phyloP scores from a whole-genome alignment of 1,140 invertebrate genomes.

The Druon quercuslanigerum region DNA sequence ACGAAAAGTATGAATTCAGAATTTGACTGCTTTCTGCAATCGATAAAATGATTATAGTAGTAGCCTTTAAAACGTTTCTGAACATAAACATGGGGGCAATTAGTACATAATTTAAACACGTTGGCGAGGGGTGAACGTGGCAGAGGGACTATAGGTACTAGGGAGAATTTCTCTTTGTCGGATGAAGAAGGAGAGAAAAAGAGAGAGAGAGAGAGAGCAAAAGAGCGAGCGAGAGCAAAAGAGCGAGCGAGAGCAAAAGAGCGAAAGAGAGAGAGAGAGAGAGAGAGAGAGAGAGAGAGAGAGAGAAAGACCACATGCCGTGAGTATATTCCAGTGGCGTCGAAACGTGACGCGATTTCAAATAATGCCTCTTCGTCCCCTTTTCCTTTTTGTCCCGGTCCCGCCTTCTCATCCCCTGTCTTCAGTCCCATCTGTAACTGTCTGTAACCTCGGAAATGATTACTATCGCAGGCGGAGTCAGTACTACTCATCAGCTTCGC shows the following conservation, averaged over 20 bases:
- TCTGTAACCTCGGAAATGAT: background rate
- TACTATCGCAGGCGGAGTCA: too few relatives aligned
- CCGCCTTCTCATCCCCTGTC: slow-evolving; percentile 19
- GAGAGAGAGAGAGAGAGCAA: slow-evolving; percentile 32
- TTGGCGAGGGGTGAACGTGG: slow-evolving; percentile 37
- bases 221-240: slow-evolving; percentile 34
- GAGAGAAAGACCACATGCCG: slow-evolving; percentile 65
- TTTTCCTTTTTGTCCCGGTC: slow-evolving; percentile 23
- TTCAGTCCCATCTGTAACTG: slow-evolving; percentile 33
- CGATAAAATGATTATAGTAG: too few relatives aligned
- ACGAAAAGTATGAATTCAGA: too few relatives aligned
- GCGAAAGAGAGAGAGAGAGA: slow-evolving; percentile 47
- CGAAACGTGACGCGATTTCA: slow-evolving; percentile 65
- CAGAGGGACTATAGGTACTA: too few relatives aligned
- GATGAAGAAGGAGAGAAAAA: too few relatives aligned
- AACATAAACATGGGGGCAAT: too few relatives aligned
- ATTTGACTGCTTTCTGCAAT: too few relatives aligned
- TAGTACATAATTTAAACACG: slow-evolving; percentile 31
- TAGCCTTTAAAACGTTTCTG: too few relatives aligned
- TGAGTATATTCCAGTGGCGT: slow-evolving; percentile 58
- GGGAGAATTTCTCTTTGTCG: too few relatives aligned
- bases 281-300: slow-evolving; percentile 33
- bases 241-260: slow-evolving; percentile 36
- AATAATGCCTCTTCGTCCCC: slow-evolving; percentile 46
- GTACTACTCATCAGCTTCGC: too few relatives aligned